Conservation (phyloP, 2,797 vertebrate genomes). For the Nasua narica region DNA sequence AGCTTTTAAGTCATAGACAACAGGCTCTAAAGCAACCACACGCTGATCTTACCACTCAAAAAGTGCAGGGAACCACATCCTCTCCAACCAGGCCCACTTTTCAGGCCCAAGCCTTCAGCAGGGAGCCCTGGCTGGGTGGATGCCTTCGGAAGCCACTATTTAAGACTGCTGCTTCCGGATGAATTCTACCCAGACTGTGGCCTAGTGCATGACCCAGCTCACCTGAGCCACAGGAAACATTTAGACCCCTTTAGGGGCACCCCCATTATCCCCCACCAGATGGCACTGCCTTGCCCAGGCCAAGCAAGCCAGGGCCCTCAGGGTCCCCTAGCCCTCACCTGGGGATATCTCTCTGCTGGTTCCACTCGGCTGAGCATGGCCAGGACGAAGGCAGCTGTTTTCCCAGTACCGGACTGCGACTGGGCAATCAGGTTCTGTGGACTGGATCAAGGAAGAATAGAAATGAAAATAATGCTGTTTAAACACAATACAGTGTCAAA, state of each 20-base stretch:
- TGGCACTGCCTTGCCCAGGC: not conserved
- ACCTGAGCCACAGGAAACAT: not conserved
- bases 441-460: conserved; percentile 78
- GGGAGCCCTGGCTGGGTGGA: not conserved
- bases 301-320: not conserved
- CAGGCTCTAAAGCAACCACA: not conserved
- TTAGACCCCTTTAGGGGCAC: not conserved
- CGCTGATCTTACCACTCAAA: not conserved
- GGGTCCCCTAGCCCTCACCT: conserved; percentile 83
- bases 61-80: not conserved
- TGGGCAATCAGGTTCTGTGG: conserved; percentile 97
- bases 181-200: not conserved
- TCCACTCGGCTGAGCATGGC: conserved; percentile 96
- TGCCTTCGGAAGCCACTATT: not conserved
- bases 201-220: not conserved
- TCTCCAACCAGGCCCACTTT: not conserved
- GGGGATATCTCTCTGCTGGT: conserved; percentile 89
- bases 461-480: not conserved
- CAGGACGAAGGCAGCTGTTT: conserved; percentile 96
- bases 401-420: conserved; percentile 97
- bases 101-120: not conserved
- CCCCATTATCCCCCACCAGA: not conserved
- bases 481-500: not conserved
- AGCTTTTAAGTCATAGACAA: not conserved
- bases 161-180: not conserved